Evolutionary conservation across 1,140 invertebrate species (phyloP), one percentile per base, ranked within the genome.

Genomic region (Mycetomoellerius zeteki): DNA sequence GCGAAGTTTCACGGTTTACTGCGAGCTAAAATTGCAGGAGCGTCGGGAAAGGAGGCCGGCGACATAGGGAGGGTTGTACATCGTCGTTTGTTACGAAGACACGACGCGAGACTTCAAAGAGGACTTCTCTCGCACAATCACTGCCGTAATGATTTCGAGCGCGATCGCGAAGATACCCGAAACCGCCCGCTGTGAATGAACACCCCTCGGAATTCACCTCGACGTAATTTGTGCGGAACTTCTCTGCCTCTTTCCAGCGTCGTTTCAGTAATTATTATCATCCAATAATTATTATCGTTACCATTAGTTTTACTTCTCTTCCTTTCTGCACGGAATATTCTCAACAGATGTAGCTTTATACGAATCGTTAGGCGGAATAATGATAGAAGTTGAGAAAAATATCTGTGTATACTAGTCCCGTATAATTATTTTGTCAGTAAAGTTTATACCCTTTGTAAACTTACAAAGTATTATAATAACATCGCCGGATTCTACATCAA

Each of bases 41-140:
- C 56, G 24, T 5, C 5, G 54, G 19, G 69, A 65, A 56, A 67
- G 30, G 33, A 60, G 52, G 27, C 64, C 47, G n/a, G 33, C 27
- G 43, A 82, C 54, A 81, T 21, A 69, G 67, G 72, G 88, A 54
- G 52, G 80, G 67, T 81, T 64, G 78, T 43, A 64, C 54, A 69
- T 75, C 54, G 84, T 80, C 88, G 71, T 90, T 89, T 89, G 85
- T 89, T 89, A 72, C 56, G 75, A 89, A 58, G 82, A 62, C 58
- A 76, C 86, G 86, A 89, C 78, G 60, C 88, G 76, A 50, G 65
- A 89, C 88, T 89, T 89, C 88, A 89, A 89, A 89, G 88, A 52
- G 54, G 54, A 75, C 69, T 60, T 60, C 52, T 82, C 54, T 72
- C 80, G 54, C 80, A 50, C 80, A 84, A 84, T 84, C 69, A 19